These are phyloP conservation scores for Bryconaethiops microstoma DNA, from an alignment of 2,797 vertebrate genomes.

Conservation along the genomic window DNA sequence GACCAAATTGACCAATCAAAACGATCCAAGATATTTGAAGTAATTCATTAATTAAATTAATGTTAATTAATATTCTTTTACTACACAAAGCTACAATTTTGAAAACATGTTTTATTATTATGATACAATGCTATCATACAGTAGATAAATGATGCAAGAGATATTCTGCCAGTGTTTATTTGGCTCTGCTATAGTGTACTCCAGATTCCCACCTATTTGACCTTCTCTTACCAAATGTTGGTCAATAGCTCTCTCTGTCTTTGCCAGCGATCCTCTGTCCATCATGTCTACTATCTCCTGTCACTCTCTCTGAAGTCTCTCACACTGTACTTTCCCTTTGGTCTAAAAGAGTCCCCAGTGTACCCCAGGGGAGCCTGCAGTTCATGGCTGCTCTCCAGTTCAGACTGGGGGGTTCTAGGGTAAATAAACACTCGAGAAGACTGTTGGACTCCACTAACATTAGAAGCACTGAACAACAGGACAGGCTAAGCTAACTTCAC, in stretches of 20 bases:
- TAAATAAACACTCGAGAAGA: not conserved
- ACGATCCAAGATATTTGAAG: too few species aligned
- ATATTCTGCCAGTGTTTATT: not conserved
- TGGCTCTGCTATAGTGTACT: not conserved
- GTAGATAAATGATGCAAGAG: not conserved
- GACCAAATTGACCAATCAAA: too few species aligned
- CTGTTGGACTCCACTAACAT: not conserved
- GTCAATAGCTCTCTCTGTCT: conserved; percentile 9
- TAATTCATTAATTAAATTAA: too few species aligned
- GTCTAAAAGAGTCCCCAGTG: not conserved
- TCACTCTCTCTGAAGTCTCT: not conserved
- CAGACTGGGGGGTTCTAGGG: not conserved
- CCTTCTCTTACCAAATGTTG: conserved; percentile 14
- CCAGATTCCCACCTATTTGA: not conserved
- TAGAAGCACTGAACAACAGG: not conserved
- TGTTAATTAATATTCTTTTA: too few species aligned
- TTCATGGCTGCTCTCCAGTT: not conserved
- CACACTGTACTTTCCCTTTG: not conserved
- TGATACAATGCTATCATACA: too few species aligned
- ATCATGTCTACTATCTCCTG: conserved; percentile 7
- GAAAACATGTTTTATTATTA: too few species aligned
- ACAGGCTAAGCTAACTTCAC: not conserved
- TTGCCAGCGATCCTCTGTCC: conserved; percentile 13
- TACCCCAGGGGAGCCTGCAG: not conserved
- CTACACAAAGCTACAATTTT: too few species aligned